A percentile compares a stretch with the other conserved stretches of the same genome.
Evolutionary conservation across 2,113 vertebrate genomes (phyloP).

Genomic region (Phyllopteryx taeniolatus): DNA sequence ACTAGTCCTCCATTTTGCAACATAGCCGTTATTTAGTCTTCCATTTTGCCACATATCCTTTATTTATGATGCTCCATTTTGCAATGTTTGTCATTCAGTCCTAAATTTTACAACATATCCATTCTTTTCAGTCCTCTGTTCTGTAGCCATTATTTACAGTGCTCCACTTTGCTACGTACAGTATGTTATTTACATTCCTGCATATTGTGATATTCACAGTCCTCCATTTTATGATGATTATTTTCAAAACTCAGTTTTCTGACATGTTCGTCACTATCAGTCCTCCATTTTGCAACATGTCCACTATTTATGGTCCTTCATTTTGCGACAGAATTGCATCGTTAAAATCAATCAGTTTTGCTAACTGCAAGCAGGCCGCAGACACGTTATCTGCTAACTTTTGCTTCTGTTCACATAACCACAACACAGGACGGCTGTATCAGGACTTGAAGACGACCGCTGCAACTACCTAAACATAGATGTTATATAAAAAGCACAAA

Average conservation of each 20-base stretch:
- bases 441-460: conserved; percentile 20
- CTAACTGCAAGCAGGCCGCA: not conserved
- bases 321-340: not conserved
- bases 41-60: too few relatives aligned
- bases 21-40: too few relatives aligned
- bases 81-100: too few relatives aligned
- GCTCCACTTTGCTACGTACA: too few relatives aligned
- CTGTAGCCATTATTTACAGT: too few relatives aligned
- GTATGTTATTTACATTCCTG: not conserved
- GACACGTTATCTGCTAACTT: conserved; percentile 28
- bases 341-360: not conserved
- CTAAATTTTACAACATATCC: too few relatives aligned
- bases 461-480: not conserved
- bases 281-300: too few relatives aligned
- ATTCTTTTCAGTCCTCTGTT: not conserved
- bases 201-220: not conserved
- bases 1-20: too few relatives aligned
- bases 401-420: conserved; percentile 34
- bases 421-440: conserved; percentile 18
- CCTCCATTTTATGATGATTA: not conserved
- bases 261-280: too few relatives aligned
- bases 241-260: not conserved
- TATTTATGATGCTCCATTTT: too few relatives aligned
- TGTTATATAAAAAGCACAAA: conserved; percentile 1
- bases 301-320: not conserved